Evolutionary conservation across 2,888 invertebrate genomes (phyloP).

Genomic region (Hirudinaria manillensis): DNA sequence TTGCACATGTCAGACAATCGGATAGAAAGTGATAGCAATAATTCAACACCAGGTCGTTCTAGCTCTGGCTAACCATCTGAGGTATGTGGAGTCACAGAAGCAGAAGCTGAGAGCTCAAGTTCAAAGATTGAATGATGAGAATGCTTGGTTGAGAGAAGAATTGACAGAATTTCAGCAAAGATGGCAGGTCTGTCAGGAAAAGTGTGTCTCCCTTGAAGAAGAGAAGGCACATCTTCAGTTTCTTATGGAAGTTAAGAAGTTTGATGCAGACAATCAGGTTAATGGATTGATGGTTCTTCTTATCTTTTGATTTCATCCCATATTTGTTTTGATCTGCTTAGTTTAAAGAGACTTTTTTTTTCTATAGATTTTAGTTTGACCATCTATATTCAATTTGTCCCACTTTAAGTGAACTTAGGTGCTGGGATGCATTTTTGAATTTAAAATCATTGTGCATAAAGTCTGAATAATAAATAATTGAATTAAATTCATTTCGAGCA

Average conservation of each 20-base stretch:
- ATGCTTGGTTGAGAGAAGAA: slow-evolving; percentile 64
- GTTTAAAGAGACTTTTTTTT: neutral
- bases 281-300: neutral
- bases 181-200: slow-evolving; percentile 29
- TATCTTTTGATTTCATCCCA: neutral
- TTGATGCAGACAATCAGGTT: slow-evolving; percentile 25
- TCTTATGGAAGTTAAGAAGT: slow-evolving; percentile 26
- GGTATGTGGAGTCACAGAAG: slow-evolving; percentile 89
- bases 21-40: neutral
- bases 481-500: neutral
- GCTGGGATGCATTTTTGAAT: no score
- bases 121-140: slow-evolving; percentile 87
- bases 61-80: slow-evolving; percentile 88
- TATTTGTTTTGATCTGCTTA: neutral
- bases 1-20: neutral
- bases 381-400: slow-evolving; percentile 12
- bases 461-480: neutral
- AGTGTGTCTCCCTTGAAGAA: slow-evolving; percentile 25
- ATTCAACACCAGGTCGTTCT: slow-evolving; percentile 70
- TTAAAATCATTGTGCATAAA: no score
- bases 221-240: slow-evolving; percentile 27
- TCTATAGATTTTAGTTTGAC: neutral
- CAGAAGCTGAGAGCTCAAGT: slow-evolving; percentile 97
- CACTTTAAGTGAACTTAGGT: no score
- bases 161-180: slow-evolving; percentile 29